These are phyloP conservation scores for Schizaphis graminum DNA, from an alignment of 2,888 invertebrate genomes.

Conservation along the genomic window DNA sequence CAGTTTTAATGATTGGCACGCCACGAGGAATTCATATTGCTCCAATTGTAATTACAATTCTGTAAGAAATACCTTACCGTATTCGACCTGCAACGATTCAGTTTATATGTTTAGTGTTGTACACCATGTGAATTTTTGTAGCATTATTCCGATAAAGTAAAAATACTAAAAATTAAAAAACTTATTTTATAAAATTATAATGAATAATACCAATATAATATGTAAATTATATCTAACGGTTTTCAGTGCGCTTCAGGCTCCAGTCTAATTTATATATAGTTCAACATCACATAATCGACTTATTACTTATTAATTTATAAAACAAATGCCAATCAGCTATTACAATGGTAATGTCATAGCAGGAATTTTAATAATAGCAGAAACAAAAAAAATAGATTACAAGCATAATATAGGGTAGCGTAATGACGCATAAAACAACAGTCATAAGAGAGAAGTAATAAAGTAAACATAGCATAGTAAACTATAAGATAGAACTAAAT, in stretches of 20 bases:
- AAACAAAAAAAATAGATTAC: too few relatives aligned
- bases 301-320: background rate
- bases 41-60: background rate
- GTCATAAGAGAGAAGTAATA: too few relatives aligned
- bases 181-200: background rate
- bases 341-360: too few relatives aligned
- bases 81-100: too few relatives aligned
- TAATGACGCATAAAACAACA: too few relatives aligned
- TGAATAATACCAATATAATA: background rate
- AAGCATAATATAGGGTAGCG: too few relatives aligned
- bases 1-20: background rate
- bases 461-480: too few relatives aligned
- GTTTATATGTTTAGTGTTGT: background rate
- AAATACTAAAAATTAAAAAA: background rate
- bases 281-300: background rate
- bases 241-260: background rate
- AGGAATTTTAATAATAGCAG: too few relatives aligned
- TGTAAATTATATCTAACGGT: background rate
- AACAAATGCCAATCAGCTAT: too few relatives aligned
- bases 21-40: background rate
- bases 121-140: background rate
- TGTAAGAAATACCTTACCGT: background rate
- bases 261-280: background rate
- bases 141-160: background rate
- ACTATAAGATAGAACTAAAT: too few relatives aligned